A percentile compares a stretch with the other conserved stretches of the same genome.
These are phyloP conservation scores for Tympanoctomys barrerae DNA, from an alignment of 2,797 vertebrate genomes.

Conservation along the genomic window DNA sequence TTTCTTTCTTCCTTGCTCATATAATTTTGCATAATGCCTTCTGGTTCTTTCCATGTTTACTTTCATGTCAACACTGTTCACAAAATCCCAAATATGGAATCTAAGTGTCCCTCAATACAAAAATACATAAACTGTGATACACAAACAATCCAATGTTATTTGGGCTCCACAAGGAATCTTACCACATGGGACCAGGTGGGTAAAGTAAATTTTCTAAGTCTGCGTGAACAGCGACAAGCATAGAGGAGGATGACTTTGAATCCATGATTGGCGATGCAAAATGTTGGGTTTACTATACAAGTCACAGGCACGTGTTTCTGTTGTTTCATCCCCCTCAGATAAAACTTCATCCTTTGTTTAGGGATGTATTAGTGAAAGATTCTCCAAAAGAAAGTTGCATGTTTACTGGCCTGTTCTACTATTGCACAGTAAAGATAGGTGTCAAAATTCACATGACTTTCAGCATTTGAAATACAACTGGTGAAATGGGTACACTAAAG, in stretches of 20 bases:
- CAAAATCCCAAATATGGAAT: not conserved
- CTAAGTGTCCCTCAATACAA: not conserved
- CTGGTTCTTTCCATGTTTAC: not conserved
- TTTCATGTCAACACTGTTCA: not conserved
- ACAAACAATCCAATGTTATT: not conserved
- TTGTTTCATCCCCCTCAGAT: not conserved
- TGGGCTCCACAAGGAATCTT: not conserved
- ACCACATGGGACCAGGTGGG: rapidly evolving
- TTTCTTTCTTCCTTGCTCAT: not conserved
- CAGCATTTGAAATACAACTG: not conserved
- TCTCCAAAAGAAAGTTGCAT: not conserved
- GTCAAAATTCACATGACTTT: not conserved
- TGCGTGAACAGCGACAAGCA: not conserved
- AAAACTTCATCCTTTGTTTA: not conserved
- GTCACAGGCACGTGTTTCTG: not conserved
- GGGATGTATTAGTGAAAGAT: not conserved
- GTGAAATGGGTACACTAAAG: too few relatives aligned
- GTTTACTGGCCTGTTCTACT: not conserved
- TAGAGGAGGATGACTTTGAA: not conserved
- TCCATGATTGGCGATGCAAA: rapidly evolving
- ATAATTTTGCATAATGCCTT: not conserved
- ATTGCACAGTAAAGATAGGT: too few relatives aligned
- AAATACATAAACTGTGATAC: too few relatives aligned
- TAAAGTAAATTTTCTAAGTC: not conserved
- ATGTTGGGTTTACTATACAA: not conserved